Conservation (phyloP, 1,140 invertebrate species). For the Drosophila aff. region DNA sequence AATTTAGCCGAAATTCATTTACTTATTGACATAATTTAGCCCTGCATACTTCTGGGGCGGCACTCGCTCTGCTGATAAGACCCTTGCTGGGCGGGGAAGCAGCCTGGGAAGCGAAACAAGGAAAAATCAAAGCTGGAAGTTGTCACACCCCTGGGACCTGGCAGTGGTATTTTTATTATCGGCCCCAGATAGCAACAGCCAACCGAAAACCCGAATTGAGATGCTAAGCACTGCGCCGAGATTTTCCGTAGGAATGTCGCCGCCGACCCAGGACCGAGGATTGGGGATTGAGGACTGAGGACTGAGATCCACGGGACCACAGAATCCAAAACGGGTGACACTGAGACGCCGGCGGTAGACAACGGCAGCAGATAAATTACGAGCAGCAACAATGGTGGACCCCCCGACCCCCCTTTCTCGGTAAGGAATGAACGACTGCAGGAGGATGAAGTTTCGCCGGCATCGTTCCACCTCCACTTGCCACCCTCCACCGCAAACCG, state of each 20-base stretch:
- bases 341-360: slow-evolving; percentile 40
- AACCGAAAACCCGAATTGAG: slow-evolving; percentile 64
- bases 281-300: not conserved
- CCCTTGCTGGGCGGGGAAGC: not conserved
- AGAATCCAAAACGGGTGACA: slow-evolving; percentile 34
- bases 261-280: slow-evolving; percentile 12
- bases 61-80: slow-evolving; percentile 48
- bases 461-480: slow-evolving; percentile 34
- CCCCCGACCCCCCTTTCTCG: not conserved
- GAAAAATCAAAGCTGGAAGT: slow-evolving; percentile 69
- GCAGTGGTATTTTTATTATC: slow-evolving; percentile 70
- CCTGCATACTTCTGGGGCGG: slow-evolving; percentile 41
- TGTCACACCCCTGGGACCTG: slow-evolving; percentile 67
- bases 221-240: slow-evolving; percentile 67
- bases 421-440: slow-evolving; percentile 50
- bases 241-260: slow-evolving; percentile 42
- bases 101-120: slow-evolving; percentile 17
- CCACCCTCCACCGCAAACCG: slow-evolving; percentile 32
- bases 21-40: slow-evolving; percentile 73
- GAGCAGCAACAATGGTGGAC: slow-evolving; percentile 59
- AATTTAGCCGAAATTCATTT: slow-evolving; percentile 74
- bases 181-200: slow-evolving; percentile 45
- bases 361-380: slow-evolving; percentile 73
- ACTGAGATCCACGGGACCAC: not conserved
- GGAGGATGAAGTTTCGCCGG: slow-evolving; percentile 62